Base-by-base conservation (phyloP, 2,888 invertebrate species). In the Chrysolina americana region DNA sequence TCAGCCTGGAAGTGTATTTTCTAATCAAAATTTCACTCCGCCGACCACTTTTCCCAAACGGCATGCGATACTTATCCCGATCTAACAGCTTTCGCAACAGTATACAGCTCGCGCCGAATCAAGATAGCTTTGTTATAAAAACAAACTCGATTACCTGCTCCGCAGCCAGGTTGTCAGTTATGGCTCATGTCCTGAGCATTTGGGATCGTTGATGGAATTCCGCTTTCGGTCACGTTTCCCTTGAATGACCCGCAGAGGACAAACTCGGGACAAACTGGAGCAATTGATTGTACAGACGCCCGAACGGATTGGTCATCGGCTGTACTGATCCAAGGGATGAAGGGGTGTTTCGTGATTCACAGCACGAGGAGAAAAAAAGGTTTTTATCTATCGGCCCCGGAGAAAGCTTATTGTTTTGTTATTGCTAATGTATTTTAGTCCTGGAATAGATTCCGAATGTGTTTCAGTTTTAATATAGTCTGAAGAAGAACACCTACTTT, bases 221-320 rank as follows among this genome's bases (percentile, higher is more conserved):
- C 65, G 64, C 72, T 71, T 80, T 80, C 71, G 80, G 81, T 81
- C 82, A 81, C 82, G 82, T 82, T 77, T 73, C 68, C 56, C 71
- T 75, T 70, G 78, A 81, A 82, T 80, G 82, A 82, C 80, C 81
- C 78, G 78, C 63, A 76, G 70, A 79, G 81, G 79, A 81, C 82
- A 78, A 79, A 81, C 80, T 78, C 79, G 11, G 53, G 19, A 53
- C 68, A 78, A 81, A 81, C 79, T 76, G 78, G 78, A 78, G 79
- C 80, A 80, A 81, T 80, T 81, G 80, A 80, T 81, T 78, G 76
- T 76, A 78, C 65, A 80, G 78, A 78, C 53, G 28, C 65, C 36
- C 1, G 59, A 56, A 56, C 15, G 59, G 59, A 15, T 4, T 19
- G 68, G 56, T 53, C 53, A 68, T 53, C 21, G 68, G 41, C 36